Evolutionary conservation across 37 sponge, comb jelly and placozoan genomes (phyloP), one percentile per base, ranked within the genome.

Genomic region (Trichoplax adhaerens): DNA sequence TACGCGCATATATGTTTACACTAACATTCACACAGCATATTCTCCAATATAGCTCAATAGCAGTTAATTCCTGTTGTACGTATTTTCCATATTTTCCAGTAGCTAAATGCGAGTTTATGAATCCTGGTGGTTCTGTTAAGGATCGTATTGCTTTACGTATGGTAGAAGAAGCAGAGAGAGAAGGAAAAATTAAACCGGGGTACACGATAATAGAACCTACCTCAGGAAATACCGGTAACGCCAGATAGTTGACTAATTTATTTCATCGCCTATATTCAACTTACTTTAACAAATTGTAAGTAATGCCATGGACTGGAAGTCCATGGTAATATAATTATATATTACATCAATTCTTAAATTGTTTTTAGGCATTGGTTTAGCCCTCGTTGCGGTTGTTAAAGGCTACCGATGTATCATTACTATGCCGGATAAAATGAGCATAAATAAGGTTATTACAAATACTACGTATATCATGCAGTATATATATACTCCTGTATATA

Each of bases 381-480:
- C 97, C 7, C 81, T 91, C 72, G 76, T 81, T 4, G 73, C 89
- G 10, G 97, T 92, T 47, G 93, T 95, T 66, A 91, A 91, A 70
- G 97, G 97, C 3, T 95, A 95, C 80, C 65, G 73, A 53, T 95
- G 92, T 78, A 74, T 95, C 56, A 91, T 95, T 62, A 86, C 88
- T 10, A 82, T 95, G 84, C 93, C 97, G 0, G 93, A 95, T 83
- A 91, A 91, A 80, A 95, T 95, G 97, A 95, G 97, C 73, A 83
- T 83, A 50, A 92, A 95, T 77, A 95, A 95, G 87, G 87, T 86
- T 6, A 57, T 64, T 50, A 1, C 62, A n/a, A 71, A 74, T 4
- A 29, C 29, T 29, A 29, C 29, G 29, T 29, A 29, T 29, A 29
- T 29, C 29, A 29, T 29, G 29, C 29, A 29, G 29, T 29, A 29